Percentiles rank a stretch among this genome's conserved stretches.
These are phyloP conservation scores for Drosophila guanche DNA, from an alignment of 1,140 invertebrate species.

Conservation along the genomic window DNA sequence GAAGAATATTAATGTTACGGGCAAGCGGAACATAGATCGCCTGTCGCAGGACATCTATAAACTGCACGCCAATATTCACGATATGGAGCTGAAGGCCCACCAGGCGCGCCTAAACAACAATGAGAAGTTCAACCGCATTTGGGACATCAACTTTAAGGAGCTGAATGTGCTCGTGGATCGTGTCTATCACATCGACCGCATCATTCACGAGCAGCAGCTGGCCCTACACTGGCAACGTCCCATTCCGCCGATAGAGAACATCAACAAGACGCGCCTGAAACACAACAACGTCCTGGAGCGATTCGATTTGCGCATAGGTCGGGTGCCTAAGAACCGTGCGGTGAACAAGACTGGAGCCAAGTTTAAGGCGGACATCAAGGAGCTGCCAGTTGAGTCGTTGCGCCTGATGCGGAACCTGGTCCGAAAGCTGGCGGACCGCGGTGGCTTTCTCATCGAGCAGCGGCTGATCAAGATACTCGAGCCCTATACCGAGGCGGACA, in stretches of 20 bases:
- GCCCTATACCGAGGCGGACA: constrained; percentile 85
- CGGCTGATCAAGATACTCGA: constrained; percentile 86
- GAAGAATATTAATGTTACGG: constrained; percentile 58
- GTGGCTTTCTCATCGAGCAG: constrained; percentile 88
- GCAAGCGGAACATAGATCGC: constrained; percentile 85
- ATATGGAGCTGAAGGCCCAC: constrained; percentile 87
- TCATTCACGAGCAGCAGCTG: constrained; percentile 88
- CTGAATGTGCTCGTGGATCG: constrained; percentile 85
- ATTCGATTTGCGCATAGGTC: constrained; percentile 54
- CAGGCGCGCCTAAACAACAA: constrained; percentile 87
- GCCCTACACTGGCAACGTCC: constrained; percentile 86
- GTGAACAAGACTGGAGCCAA: constrained; percentile 1
- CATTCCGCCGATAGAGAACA: constrained; percentile 65
- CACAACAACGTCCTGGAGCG: constrained; percentile 40
- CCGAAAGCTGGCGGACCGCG: constrained; percentile 84
- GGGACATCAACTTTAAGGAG: constrained; percentile 88
- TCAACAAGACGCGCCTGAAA: constrained; percentile 40
- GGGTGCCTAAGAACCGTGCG: constrained; percentile 44
- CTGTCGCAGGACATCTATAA: constrained; percentile 87
- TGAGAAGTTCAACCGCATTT: constrained; percentile 84
- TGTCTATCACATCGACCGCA: constrained; percentile 87
- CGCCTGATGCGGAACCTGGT: constrained; percentile 84
- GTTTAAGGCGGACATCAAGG: constrained; percentile 28
- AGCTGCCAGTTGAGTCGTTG: constrained; percentile 51
- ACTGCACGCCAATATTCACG: constrained; percentile 86